Percentiles rank a stretch among this genome's conserved stretches.
phyloP scores from a whole-genome alignment of 2,888 invertebrate species.

The Troglohyphantes excavatus region DNA sequence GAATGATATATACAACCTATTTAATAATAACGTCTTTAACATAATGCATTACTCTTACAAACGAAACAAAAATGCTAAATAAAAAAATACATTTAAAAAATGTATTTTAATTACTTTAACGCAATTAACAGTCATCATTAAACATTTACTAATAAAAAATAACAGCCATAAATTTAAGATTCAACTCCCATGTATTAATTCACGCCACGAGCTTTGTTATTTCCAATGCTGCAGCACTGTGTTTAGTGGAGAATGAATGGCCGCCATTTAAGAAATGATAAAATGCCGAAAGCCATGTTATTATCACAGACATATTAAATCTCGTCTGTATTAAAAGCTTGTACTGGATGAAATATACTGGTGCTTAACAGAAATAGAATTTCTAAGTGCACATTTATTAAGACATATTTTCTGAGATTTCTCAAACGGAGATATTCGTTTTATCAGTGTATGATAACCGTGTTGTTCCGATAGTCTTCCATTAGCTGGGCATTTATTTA shows the following conservation, averaged over 20 bases:
- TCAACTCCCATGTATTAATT: slow-evolving; percentile 16
- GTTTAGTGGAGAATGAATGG: slow-evolving; percentile 37
- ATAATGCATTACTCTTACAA: too few relatives aligned
- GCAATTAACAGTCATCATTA: slow-evolving; percentile 9
- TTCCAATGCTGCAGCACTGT: slow-evolving; percentile 11
- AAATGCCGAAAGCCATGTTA: slow-evolving; percentile 12
- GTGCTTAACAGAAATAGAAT: not conserved
- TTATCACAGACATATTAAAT: slow-evolving; percentile 5
- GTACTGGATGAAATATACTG: slow-evolving; percentile 41
- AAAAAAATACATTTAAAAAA: slow-evolving; percentile 23
- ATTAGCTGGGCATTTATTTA: too few relatives aligned
- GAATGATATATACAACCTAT: too few relatives aligned
- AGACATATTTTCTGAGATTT: not conserved
- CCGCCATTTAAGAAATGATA: slow-evolving; percentile 43
- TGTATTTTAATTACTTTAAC: slow-evolving; percentile 29
- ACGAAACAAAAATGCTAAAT: not conserved
- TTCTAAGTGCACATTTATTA: not conserved
- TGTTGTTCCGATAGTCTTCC: too few relatives aligned
- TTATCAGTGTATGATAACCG: not conserved
- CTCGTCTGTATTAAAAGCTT: slow-evolving; percentile 13
- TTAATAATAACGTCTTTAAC: too few relatives aligned
- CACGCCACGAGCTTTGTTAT: slow-evolving; percentile 38
- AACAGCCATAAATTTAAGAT: slow-evolving; percentile 31
- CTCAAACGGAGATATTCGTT: not conserved
- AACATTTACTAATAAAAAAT: slow-evolving; percentile 43